Percentiles rank a stretch among this genome's conserved stretches.
phyloP scores from a whole-genome alignment of 2,888 invertebrate species.

The Pollenia angustigena region DNA sequence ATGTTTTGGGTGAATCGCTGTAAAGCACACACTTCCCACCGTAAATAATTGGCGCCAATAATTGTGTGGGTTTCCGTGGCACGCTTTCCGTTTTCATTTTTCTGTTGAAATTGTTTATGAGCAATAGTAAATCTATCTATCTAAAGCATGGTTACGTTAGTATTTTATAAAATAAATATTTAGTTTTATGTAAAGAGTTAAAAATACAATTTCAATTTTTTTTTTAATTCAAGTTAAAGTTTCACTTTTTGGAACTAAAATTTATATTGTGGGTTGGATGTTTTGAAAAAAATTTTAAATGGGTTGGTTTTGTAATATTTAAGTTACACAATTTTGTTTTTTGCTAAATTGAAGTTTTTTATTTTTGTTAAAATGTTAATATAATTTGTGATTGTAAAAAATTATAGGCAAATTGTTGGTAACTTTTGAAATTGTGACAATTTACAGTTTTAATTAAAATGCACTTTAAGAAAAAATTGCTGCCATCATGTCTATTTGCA shows the following conservation, averaged over 20 bases:
- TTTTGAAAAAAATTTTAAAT: not conserved
- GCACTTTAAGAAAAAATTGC: too few species aligned
- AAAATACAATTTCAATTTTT: not conserved
- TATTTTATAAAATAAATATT: not conserved
- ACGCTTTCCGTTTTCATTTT: constrained; percentile 71
- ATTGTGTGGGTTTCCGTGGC: constrained; percentile 73
- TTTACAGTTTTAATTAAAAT: too few species aligned
- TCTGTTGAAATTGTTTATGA: constrained; percentile 42
- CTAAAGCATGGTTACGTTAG: not conserved
- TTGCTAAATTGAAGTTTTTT: not conserved
- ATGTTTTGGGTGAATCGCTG: not conserved
- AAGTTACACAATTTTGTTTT: not conserved
- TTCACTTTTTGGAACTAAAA: constrained; percentile 34
- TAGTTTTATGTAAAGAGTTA: constrained; percentile 2
- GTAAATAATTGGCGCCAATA: constrained; percentile 75
- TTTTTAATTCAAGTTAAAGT: constrained; percentile 15
- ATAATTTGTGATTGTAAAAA: too few species aligned
- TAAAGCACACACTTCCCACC: constrained; percentile 59
- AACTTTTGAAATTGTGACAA: too few species aligned
- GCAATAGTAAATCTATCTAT: not conserved
- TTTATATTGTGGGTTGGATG: constrained; percentile 30
- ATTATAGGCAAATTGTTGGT: too few species aligned
- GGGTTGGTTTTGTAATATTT: not conserved
- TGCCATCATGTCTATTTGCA: too few species aligned
- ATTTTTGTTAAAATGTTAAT: not conserved